Evolutionary conservation across 2,797 vertebrate species (phyloP), one percentile per base, ranked within the genome.

Genomic region (Podarcis siculus): DNA sequence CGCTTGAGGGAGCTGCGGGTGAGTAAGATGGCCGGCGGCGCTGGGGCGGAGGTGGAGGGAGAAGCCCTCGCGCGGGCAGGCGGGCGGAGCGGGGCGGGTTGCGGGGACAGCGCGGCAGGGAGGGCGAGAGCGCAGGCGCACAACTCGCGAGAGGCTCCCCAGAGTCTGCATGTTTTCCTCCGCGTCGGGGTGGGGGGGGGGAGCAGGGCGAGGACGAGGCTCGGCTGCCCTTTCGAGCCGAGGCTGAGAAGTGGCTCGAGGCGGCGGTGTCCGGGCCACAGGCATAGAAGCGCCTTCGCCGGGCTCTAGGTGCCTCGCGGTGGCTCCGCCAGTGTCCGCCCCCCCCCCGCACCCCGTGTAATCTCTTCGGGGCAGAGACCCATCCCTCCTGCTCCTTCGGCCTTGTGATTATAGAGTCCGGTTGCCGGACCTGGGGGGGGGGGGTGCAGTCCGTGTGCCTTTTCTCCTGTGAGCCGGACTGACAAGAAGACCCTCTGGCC

Each of bases 231-330:
- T n/a, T 82, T 87, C 86, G 45, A 87, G 87, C 81, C 49, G 82
- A 91, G 90, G 93, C 27, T 4, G 92, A 87, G 92, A 90, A 78
- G 42, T 35, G 83, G 21, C 45, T 45, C 45, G 5, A 64, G 25
- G 61, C 27, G 32, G n/a, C 0, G 27, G 45, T 5, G n/a, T 8
- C 77, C 23, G 27, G 45, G 67, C 32, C 0, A 2, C n/a, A 35
- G 30, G n/a, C 66, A 69, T 25, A 69, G 66, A 25, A 10, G 66
- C 66, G 21, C 66, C 25, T 69, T 69, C 66, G 23, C 8, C 67
- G 67, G 67, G 30, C 64, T 69, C 58, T 71, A 9, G 37, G 7
- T 35, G 42, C 35, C 10, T 55, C 12, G 42, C 27, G n/a, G 30
- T 8, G 23, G 37, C 7, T 39, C 5, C 25, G 7, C 23, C 19